These are phyloP conservation scores for Corythornis vintsioides DNA, from an alignment of 2,113 vertebrate species.

Conservation along the genomic window DNA sequence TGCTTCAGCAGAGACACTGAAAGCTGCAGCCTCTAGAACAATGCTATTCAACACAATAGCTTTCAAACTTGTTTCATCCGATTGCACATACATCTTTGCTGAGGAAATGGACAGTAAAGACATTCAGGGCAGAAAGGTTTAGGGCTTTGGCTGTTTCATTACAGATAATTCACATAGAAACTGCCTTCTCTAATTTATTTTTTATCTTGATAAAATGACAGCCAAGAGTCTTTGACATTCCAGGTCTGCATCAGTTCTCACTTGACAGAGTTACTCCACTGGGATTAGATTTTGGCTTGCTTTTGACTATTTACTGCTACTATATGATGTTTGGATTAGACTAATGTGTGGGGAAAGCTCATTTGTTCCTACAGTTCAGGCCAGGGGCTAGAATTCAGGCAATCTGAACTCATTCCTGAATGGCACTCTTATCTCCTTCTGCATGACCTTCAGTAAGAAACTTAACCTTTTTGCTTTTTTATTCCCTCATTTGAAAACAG, in stretches of 20 bases:
- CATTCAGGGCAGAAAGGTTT: constrained; percentile 34
- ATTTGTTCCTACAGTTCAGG: constrained; percentile 13
- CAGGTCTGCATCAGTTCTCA: constrained; percentile 10
- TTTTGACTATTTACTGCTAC: constrained; percentile 24
- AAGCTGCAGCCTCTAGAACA: constrained; percentile 15
- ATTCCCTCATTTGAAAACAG: neutral
- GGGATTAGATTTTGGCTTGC: neutral
- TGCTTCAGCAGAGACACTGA: neutral
- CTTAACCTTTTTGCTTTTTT: neutral
- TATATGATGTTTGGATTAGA: constrained; percentile 8
- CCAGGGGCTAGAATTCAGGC: neutral
- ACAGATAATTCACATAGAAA: constrained; percentile 58
- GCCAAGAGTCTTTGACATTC: constrained; percentile 39
- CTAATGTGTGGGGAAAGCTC: constrained; percentile 4
- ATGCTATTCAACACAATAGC: neutral
- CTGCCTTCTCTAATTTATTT: constrained; percentile 50
- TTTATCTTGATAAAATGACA: constrained; percentile 57
- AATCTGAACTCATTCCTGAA: constrained; percentile 6
- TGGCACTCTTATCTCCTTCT: neutral
- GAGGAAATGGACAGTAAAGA: constrained; percentile 26
- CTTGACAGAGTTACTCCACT: constrained; percentile 41
- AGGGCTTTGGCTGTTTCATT: constrained; percentile 53
- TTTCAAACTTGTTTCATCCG: constrained; percentile 39
- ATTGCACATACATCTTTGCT: constrained; percentile 40
- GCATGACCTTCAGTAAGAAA: constrained; percentile 2